Evolutionary conservation across 2,113 vertebrate species (phyloP).

Genomic region (Tinamus guttatus): DNA sequence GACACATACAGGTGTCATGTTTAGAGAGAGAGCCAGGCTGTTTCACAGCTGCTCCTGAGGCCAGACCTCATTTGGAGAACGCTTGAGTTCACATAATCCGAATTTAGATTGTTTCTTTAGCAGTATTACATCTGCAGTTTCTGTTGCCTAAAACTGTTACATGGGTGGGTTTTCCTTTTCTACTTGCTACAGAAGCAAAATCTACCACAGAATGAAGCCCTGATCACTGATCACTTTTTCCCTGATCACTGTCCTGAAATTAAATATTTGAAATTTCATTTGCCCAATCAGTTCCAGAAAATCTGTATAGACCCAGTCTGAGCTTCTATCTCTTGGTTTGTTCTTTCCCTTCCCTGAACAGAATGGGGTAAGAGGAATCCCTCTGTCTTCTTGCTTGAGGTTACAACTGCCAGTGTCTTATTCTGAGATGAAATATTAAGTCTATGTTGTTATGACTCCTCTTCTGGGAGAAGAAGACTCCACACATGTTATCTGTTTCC

Average conservation of each 20-base stretch:
- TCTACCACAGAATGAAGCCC: fast-evolving
- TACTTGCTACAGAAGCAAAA: background rate
- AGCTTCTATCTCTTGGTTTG: background rate
- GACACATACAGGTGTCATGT: background rate
- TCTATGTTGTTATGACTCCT: background rate
- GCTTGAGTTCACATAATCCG: background rate
- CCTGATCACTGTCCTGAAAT: background rate
- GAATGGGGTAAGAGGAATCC: background rate
- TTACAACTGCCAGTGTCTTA: background rate
- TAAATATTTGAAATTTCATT: conserved; percentile 41
- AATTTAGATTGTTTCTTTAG: background rate
- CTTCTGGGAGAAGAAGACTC: background rate
- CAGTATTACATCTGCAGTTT: fast-evolving
- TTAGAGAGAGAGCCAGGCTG: background rate
- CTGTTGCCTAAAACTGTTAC: background rate
- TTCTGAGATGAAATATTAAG: background rate
- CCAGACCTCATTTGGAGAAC: background rate
- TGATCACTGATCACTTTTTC: conserved; percentile 5
- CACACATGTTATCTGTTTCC: background rate
- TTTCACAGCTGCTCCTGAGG: background rate
- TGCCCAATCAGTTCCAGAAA: conserved; percentile 46
- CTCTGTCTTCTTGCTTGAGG: background rate
- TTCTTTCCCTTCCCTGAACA: background rate
- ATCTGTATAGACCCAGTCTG: background rate
- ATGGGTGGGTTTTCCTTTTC: background rate